Evolutionary conservation across 2,113 vertebrate genomes (phyloP).

Genomic region (Mastomys natalensis): DNA sequence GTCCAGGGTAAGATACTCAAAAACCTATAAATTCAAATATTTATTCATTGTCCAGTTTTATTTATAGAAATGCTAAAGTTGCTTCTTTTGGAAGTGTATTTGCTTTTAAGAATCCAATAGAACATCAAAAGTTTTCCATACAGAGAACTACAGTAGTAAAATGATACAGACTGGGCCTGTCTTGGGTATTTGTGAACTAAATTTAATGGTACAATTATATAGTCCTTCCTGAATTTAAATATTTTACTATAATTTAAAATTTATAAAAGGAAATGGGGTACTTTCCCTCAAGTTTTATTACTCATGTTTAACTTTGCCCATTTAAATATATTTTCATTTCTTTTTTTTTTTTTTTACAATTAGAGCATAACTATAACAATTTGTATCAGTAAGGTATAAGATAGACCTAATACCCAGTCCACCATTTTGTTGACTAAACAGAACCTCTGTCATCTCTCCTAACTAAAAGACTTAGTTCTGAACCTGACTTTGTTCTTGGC

Average conservation of each 20-base stretch:
- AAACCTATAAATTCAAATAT: conserved; percentile 1
- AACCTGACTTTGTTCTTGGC: too few species aligned
- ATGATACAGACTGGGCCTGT: neutral
- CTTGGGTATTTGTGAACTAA: conserved; percentile 3
- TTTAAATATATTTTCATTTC: neutral
- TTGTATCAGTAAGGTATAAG: too few species aligned
- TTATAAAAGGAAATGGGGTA: neutral
- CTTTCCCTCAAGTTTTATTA: conserved; percentile 19
- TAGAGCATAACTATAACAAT: too few species aligned
- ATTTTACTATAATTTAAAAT: conserved; percentile 58
- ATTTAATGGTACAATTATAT: conserved; percentile 21
- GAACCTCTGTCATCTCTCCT: too few species aligned
- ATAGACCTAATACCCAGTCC: too few species aligned
- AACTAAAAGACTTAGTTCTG: too few species aligned
- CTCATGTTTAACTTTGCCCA: neutral
- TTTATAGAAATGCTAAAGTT: neutral
- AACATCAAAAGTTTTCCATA: neutral
- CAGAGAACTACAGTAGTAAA: neutral
- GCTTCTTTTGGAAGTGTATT: conserved; percentile 32
- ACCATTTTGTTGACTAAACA: too few species aligned
- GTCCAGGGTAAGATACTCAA: neutral
- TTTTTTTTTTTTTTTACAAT: too few species aligned
- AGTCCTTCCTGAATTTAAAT: neutral
- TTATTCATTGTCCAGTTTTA: neutral
- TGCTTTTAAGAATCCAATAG: conserved; percentile 37